A percentile compares a stretch with the other conserved stretches of the same genome.
phyloP scores from a whole-genome alignment of 2,888 invertebrate genomes.

The Drosophila mercatorum region DNA sequence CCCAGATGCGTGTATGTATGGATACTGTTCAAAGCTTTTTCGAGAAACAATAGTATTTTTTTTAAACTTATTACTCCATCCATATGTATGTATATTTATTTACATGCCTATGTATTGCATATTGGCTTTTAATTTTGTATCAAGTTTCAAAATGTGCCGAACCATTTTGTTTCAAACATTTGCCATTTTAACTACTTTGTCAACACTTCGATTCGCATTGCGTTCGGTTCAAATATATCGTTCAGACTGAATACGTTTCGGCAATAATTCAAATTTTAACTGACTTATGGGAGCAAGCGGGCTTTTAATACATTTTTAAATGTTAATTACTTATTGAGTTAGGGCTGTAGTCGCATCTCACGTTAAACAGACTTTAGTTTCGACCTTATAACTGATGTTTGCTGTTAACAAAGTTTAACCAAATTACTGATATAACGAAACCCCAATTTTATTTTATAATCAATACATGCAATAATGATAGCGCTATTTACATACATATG shows the following conservation, averaged over 20 bases:
- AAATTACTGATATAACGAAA: slow-evolving; percentile 44
- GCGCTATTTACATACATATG: slow-evolving; percentile 71
- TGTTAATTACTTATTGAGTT: slow-evolving; percentile 31
- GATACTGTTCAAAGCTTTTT: slow-evolving; percentile 55
- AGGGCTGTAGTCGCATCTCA: slow-evolving; percentile 19
- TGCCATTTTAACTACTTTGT: slow-evolving; percentile 50
- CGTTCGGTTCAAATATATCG: slow-evolving; percentile 19
- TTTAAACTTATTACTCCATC: slow-evolving; percentile 39
- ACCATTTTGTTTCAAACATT: slow-evolving; percentile 31
- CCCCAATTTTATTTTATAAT: slow-evolving; percentile 65
- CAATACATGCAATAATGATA: slow-evolving; percentile 74
- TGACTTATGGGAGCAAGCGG: slow-evolving; percentile 16
- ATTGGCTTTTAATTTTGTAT: slow-evolving; percentile 49
- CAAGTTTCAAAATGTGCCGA: slow-evolving; percentile 29
- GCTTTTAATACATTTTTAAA: slow-evolving; percentile 32
- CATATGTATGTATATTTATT: slow-evolving; percentile 43
- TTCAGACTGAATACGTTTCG: slow-evolving; percentile 10
- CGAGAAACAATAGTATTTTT: slow-evolving; percentile 47
- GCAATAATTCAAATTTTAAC: slow-evolving; percentile 31
- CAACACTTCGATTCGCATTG: slow-evolving; percentile 9
- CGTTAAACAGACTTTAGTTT: slow-evolving; percentile 19
- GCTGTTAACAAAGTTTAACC: slow-evolving; percentile 31
- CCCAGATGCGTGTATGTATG: slow-evolving; percentile 27
- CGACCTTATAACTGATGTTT: slow-evolving; percentile 20
- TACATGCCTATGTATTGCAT: slow-evolving; percentile 42